Evolutionary conservation across 2,888 invertebrate genomes (phyloP), one percentile per base, ranked within the genome.

Genomic region (Lapara coniferarum): DNA sequence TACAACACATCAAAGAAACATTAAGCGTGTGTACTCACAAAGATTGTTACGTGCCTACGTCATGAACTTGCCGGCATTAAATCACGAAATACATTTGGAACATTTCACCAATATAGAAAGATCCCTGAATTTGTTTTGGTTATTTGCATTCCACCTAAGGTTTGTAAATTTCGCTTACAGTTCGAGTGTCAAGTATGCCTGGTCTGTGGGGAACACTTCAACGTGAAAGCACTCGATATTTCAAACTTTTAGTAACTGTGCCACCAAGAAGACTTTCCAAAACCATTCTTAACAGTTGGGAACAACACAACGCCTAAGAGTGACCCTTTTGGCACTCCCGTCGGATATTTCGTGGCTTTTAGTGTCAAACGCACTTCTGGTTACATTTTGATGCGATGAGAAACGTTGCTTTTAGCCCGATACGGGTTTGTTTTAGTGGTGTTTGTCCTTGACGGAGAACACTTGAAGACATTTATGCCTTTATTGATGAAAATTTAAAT

Each of bases 191-290:
- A 69, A 53, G 68, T 37, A n/a, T 53, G 53, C 68, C 77, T 87
- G 89, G 90, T 78, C 74, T 77, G 73, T 69, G 69, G 75, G 37
- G 74, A 81, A 81, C 73, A 81, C 86, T 88, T 84, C 76, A 86
- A 84, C 86, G 85, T 88, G 84, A 90, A 92, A 91, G 91, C 90
- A 84, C 87, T 92, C 89, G 87, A 91, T 90, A 87, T 88, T 89
- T 88, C 86, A 87, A 91, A 92, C 89, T 92, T 91, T 90, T 88
- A 90, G 91, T 85, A 88, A 91, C 89, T 89, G 86, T 89, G 89
- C 89, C 85, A 86, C 81, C 84, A 85, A 82, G 85, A 82, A 82
- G 85, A 85, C 85, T 85, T 84, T 84, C 79, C 82, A 84, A 83
- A 87, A 86, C 83, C 84, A 83, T 90, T 89, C 85, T 85, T 86